Evolutionary conservation across 2,888 invertebrate species (phyloP).

Genomic region (Ephialtes manifestator): DNA sequence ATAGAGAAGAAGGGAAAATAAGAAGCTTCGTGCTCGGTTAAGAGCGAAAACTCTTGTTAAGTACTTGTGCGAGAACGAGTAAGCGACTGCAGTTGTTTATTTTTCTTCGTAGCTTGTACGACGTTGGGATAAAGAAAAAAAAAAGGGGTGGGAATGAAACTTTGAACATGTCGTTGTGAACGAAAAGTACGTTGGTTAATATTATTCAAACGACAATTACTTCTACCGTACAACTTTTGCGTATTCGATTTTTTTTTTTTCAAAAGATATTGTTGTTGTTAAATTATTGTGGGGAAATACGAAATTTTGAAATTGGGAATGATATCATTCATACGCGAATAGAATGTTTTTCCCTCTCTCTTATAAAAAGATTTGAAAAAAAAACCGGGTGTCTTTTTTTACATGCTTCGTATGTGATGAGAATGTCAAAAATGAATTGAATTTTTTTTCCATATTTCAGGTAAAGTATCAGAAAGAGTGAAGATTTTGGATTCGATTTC

Average conservation of each 20-base stretch:
- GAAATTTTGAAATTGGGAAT: too few species aligned
- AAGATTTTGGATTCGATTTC: too few species aligned
- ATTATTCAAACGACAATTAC: conserved; percentile 51
- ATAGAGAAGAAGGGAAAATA: conserved; percentile 46
- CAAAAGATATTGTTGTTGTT: not conserved
- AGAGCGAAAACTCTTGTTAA: conserved; percentile 41
- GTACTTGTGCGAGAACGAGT: conserved; percentile 47
- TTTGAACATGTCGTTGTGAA: conserved; percentile 36
- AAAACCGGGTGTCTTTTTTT: too few species aligned
- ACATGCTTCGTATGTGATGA: too few species aligned
- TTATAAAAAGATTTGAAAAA: too few species aligned
- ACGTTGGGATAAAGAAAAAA: not conserved
- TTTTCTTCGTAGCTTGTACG: conserved; percentile 45
- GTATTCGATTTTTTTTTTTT: conserved; percentile 11
- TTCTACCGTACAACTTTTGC: not conserved
- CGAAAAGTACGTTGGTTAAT: conserved; percentile 41
- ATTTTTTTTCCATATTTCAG: too few species aligned
- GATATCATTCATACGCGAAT: too few species aligned
- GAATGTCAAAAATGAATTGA: too few species aligned
- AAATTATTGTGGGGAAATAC: conserved; percentile 5
- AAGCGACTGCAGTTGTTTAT: conserved; percentile 39
- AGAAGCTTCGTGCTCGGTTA: conserved; percentile 38
- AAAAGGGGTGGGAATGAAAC: conserved; percentile 39
- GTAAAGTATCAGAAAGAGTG: too few species aligned
- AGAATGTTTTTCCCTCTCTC: too few species aligned